Percentiles rank a stretch among this genome's conserved stretches.
phyloP scores from a whole-genome alignment of 1,140 invertebrate genomes.

The Harpegnathos saltator region DNA sequence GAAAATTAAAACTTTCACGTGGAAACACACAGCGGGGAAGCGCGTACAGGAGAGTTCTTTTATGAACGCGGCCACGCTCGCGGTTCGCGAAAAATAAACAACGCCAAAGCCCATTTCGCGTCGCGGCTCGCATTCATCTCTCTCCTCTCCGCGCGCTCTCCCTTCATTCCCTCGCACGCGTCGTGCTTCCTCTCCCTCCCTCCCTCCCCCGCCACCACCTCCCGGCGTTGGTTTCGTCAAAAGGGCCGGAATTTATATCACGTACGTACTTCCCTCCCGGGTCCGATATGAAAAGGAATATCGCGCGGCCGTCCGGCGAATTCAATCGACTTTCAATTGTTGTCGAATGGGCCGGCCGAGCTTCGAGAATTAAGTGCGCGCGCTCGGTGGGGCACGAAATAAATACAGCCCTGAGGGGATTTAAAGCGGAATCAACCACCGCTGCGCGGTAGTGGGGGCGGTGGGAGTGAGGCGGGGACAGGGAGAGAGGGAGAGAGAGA shows the following conservation, averaged over 20 bases:
- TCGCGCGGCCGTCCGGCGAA: constrained; percentile 13
- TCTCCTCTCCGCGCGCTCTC: too few species aligned
- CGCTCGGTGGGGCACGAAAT: constrained; percentile 61
- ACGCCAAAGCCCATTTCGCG: constrained; percentile 46
- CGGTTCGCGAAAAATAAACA: constrained; percentile 49
- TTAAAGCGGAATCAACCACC: constrained; percentile 53
- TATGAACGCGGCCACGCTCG: constrained; percentile 37
- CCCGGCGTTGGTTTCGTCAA: not conserved
- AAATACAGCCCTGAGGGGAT: constrained; percentile 61
- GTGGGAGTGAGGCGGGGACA: not conserved
- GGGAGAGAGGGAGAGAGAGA: not conserved
- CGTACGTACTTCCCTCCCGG: constrained; percentile 37
- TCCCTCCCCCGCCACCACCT: not conserved
- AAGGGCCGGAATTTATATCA: constrained; percentile 54
- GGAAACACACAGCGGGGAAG: constrained; percentile 31
- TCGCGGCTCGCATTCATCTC: constrained; percentile 47
- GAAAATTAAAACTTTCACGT: constrained; percentile 57
- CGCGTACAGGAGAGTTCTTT: constrained; percentile 45
- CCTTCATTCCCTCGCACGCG: not conserved
- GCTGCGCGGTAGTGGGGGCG: too few species aligned
- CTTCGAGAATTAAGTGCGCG: constrained; percentile 67
- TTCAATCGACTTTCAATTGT: constrained; percentile 66
- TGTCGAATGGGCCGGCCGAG: constrained; percentile 61
- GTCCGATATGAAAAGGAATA: constrained; percentile 53
- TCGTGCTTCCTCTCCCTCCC: not conserved